These are phyloP conservation scores for Mohoua ochrocephala DNA, from an alignment of 2,113 vertebrate genomes.

Conservation along the genomic window DNA sequence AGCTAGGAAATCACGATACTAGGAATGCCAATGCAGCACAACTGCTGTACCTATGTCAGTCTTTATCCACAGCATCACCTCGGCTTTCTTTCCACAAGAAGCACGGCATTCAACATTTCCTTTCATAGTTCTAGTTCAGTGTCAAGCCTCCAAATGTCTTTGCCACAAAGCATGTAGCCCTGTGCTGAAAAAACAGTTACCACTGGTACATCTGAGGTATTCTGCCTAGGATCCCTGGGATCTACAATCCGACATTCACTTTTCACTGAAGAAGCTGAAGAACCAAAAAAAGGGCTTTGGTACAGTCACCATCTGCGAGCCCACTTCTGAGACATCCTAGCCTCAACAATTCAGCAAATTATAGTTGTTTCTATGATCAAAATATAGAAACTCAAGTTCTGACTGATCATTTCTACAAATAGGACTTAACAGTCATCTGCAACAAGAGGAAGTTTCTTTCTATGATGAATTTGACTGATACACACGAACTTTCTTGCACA, in stretches of 20 bases:
- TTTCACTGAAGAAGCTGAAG: neutral
- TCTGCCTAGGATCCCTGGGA: neutral
- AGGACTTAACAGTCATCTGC: neutral
- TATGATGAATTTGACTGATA: neutral
- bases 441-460: neutral
- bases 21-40: rapidly evolving
- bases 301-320: rapidly evolving
- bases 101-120: neutral
- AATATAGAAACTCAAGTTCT: neutral
- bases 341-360: neutral
- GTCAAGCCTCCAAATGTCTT: neutral
- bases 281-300: neutral
- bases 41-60: neutral
- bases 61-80: neutral
- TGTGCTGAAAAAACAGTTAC: neutral
- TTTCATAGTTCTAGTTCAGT: neutral
- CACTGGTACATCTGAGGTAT: neutral
- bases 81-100: neutral
- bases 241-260: neutral
- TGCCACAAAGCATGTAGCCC: neutral
- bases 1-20: neutral
- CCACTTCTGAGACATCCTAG: neutral
- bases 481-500: neutral
- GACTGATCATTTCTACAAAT: neutral
- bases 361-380: neutral